These are phyloP conservation scores for Drosophila santomea DNA, from an alignment of 1,140 invertebrate species.

Conservation along the genomic window DNA sequence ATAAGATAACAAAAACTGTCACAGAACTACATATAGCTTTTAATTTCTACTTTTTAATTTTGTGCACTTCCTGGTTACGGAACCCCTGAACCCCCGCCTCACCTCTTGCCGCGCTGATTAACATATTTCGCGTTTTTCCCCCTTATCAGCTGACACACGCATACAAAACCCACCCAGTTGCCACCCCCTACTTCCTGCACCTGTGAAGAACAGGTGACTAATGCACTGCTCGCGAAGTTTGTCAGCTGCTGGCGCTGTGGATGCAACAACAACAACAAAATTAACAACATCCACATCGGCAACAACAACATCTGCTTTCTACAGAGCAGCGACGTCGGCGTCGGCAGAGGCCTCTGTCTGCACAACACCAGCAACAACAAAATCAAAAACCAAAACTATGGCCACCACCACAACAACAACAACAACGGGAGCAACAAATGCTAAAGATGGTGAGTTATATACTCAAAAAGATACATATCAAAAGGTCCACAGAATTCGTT, in stretches of 20 bases:
- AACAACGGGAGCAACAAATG: conserved; percentile 55
- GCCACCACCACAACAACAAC: conserved; percentile 64
- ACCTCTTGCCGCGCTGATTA: not conserved
- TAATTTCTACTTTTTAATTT: not conserved
- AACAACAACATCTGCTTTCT: conserved; percentile 59
- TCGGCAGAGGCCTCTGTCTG: conserved; percentile 58
- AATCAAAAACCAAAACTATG: conserved; percentile 50
- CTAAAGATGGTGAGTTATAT: conserved; percentile 77
- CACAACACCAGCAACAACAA: conserved; percentile 64
- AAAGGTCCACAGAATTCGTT: not conserved
- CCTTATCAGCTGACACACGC: conserved; percentile 39
- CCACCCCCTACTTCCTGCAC: conserved; percentile 23
- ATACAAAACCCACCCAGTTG: conserved; percentile 13
- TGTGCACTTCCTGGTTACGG: conserved; percentile 21
- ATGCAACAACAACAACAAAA: conserved; percentile 62
- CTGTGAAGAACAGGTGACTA: conserved; percentile 57
- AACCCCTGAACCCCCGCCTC: not conserved
- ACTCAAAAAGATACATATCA: not conserved
- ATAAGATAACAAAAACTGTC: too few species aligned
- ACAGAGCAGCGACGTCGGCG: conserved; percentile 57
- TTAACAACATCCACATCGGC: conserved; percentile 57
- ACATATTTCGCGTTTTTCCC: conserved; percentile 6
- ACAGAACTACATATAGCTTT: too few species aligned
- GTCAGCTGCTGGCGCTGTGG: conserved; percentile 77
- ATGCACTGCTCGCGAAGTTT: conserved; percentile 81